Evolutionary conservation across 1,140 invertebrate genomes (phyloP).

Genomic region (Cephus cinctus): DNA sequence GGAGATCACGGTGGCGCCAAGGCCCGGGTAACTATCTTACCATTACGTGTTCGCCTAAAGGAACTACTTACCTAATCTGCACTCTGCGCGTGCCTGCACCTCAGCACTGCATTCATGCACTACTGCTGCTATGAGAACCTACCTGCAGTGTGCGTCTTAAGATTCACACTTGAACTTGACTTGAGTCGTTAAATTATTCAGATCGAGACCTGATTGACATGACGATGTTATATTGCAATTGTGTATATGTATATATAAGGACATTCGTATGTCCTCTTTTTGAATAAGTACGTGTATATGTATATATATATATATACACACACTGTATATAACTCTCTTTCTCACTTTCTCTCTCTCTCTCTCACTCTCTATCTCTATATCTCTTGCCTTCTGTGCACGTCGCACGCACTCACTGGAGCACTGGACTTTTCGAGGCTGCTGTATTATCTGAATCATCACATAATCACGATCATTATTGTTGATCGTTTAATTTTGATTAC

Average conservation of each 20-base stretch:
- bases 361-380: neutral
- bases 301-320: no score
- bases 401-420: neutral
- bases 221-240: no score
- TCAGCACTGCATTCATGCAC: slow-evolving; percentile 25
- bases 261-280: no score
- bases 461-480: no score
- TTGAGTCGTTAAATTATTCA: no score
- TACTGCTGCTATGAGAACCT: slow-evolving; percentile 33
- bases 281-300: no score
- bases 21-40: slow-evolving; percentile 57
- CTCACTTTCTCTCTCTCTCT: neutral
- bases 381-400: neutral
- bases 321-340: slow-evolving; percentile 24
- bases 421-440: neutral
- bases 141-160: no score
- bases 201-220: no score
- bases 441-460: slow-evolving; percentile 7
- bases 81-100: slow-evolving; percentile 16
- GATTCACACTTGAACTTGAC: no score
- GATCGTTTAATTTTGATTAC: slow-evolving; percentile 1
- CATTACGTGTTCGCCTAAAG: slow-evolving; percentile 48
- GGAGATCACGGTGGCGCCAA: slow-evolving; percentile 61
- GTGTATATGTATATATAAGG: no score
- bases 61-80: slow-evolving; percentile 31